Evolutionary conservation across 2,888 invertebrate species (phyloP).

Genomic region (Agrochola lota): DNA sequence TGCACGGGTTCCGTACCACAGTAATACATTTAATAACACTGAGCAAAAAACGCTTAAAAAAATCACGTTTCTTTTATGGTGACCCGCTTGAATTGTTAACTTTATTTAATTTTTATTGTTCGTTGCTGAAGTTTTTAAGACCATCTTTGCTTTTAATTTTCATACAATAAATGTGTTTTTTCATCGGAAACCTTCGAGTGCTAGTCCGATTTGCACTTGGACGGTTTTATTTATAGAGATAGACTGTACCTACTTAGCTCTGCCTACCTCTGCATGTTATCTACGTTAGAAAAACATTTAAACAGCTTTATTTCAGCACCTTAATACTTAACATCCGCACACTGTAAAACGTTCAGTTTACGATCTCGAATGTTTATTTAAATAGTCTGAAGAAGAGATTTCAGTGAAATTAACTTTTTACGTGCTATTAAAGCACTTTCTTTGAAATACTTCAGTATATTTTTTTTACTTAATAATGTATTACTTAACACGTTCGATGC

Average conservation of each 20-base stretch:
- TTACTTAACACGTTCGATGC: background rate
- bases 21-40: background rate
- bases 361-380: slow-evolving; percentile 36
- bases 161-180: no score
- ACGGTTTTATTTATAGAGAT: background rate
- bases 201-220: no score
- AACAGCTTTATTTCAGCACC: background rate
- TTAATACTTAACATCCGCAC: slow-evolving; percentile 1
- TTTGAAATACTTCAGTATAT: background rate
- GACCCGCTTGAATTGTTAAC: no score
- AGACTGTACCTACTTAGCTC: background rate
- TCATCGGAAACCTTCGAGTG: no score
- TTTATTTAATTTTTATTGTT: background rate
- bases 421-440: slow-evolving; percentile 1
- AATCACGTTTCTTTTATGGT: background rate
- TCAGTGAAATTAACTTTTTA: slow-evolving; percentile 35
- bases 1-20: background rate
- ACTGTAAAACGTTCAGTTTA: slow-evolving; percentile 28
- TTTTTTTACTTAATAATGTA: background rate
- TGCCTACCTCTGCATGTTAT: background rate
- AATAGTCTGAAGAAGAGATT: slow-evolving; percentile 26
- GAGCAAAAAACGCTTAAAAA: background rate
- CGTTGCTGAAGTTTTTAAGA: no score
- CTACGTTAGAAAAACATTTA: background rate
- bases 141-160: no score